Percentiles rank a stretch among this genome's conserved stretches.
Conservation (phyloP, 2,113 vertebrate species). For the Uria lomvia region DNA sequence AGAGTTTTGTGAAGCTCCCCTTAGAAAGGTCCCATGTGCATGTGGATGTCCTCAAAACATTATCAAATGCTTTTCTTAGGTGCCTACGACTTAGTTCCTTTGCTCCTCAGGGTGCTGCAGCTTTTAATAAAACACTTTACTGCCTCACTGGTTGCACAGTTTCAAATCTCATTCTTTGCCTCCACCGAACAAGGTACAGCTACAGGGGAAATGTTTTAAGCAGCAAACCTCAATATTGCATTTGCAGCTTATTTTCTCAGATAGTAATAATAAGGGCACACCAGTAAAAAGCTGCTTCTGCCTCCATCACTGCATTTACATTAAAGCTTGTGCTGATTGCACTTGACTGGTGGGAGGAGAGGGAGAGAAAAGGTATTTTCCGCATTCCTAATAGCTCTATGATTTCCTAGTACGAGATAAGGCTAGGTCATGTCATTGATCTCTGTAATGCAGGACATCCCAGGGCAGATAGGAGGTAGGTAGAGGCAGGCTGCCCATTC, state of each 20-base stretch:
- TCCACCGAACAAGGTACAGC: background rate
- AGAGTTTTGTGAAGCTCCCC: background rate
- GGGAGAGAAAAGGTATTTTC: conserved; percentile 18
- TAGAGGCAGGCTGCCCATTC: background rate
- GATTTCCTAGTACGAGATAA: background rate
- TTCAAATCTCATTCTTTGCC: background rate
- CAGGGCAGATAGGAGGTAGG: background rate
- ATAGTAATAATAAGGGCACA: background rate
- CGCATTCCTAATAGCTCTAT: background rate
- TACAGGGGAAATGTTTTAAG: background rate
- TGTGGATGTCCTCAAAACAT: background rate
- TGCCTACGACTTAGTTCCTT: background rate
- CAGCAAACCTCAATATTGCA: background rate
- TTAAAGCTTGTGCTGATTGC: background rate
- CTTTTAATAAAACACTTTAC: background rate
- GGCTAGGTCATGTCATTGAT: background rate
- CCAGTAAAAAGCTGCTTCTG: conserved; percentile 1
- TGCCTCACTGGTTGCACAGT: background rate
- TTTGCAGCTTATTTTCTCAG: background rate
- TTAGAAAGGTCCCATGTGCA: background rate
- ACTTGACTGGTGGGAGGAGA: background rate
- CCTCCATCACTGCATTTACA: background rate
- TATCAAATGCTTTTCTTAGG: background rate
- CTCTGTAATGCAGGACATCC: background rate
- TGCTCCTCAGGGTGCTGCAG: background rate